phyloP scores from a whole-genome alignment of 2,113 vertebrate species.

The Lipophrys pholis region DNA sequence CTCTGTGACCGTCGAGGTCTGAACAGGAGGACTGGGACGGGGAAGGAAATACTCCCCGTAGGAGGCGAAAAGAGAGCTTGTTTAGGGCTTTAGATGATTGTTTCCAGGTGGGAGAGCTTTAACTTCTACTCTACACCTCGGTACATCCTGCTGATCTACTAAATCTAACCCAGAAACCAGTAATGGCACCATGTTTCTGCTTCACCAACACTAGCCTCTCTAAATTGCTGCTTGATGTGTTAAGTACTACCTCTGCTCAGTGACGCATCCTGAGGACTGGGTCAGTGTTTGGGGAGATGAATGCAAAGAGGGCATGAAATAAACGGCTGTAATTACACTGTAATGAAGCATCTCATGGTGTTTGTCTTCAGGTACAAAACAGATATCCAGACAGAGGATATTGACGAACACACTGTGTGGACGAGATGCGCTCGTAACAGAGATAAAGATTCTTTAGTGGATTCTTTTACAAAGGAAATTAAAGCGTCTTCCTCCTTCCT shows the following conservation, averaged over 20 bases:
- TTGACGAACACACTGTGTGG: too few relatives aligned
- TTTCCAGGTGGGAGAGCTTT: slow-evolving; percentile 21
- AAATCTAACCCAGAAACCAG: neutral
- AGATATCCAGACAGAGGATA: too few relatives aligned
- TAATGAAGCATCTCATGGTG: too few relatives aligned
- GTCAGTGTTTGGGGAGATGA: neutral
- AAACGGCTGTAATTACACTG: neutral
- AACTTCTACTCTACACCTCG: slow-evolving; percentile 15
- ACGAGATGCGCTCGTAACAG: too few relatives aligned
- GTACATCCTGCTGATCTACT: slow-evolving; percentile 3
- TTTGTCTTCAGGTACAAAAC: too few relatives aligned
- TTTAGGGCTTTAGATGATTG: neutral
- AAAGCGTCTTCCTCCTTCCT: too few relatives aligned
- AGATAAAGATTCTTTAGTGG: too few relatives aligned
- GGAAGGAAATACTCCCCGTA: neutral
- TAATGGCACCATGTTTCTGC: neutral
- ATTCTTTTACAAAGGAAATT: too few relatives aligned
- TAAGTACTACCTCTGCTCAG: slow-evolving; percentile 46
- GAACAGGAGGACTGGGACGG: neutral
- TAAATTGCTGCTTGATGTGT: slow-evolving; percentile 29
- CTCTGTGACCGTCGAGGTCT: slow-evolving; percentile 82
- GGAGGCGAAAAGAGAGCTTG: neutral
- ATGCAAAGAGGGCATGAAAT: neutral
- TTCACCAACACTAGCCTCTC: slow-evolving; percentile 28
- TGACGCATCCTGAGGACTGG: neutral